phyloP scores from a whole-genome alignment of 2,113 vertebrate species.

The Myrmophylax atrothorax region DNA sequence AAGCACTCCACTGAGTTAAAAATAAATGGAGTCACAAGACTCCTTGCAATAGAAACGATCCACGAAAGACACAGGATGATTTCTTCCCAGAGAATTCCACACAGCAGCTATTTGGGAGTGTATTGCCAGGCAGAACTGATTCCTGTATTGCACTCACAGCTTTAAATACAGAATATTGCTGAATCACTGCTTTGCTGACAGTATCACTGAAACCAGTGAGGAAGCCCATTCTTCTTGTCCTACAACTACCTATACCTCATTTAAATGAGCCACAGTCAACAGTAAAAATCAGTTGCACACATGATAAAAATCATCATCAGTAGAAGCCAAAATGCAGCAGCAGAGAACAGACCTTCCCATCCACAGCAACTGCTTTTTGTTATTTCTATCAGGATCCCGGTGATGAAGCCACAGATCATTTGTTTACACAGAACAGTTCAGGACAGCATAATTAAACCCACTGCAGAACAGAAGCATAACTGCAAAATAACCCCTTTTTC shows the following conservation, averaged over 20 bases:
- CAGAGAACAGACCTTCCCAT: not conserved
- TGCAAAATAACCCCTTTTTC: not conserved
- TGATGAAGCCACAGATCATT: not conserved
- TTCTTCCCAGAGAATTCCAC: not conserved
- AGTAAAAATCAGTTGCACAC: not conserved
- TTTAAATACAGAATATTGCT: not conserved
- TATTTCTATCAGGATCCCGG: not conserved
- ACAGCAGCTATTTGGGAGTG: not conserved
- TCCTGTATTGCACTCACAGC: not conserved
- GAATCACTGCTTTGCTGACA: not conserved
- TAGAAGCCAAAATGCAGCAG: not conserved
- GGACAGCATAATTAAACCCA: not conserved
- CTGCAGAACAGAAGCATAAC: not conserved
- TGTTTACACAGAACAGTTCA: not conserved
- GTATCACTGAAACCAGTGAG: not conserved
- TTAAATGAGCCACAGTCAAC: not conserved
- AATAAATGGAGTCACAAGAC: slow-evolving; percentile 38
- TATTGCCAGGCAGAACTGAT: not conserved
- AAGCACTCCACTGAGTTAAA: not conserved
- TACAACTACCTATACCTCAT: not conserved
- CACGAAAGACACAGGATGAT: not conserved
- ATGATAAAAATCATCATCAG: not conserved
- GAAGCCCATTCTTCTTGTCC: not conserved
- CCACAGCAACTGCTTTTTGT: not conserved
- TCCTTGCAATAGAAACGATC: not conserved